A percentile compares a stretch with the other conserved stretches of the same genome.
These are phyloP conservation scores for Larimichthys polyactis DNA, from an alignment of 2,113 vertebrate species.

Conservation along the genomic window DNA sequence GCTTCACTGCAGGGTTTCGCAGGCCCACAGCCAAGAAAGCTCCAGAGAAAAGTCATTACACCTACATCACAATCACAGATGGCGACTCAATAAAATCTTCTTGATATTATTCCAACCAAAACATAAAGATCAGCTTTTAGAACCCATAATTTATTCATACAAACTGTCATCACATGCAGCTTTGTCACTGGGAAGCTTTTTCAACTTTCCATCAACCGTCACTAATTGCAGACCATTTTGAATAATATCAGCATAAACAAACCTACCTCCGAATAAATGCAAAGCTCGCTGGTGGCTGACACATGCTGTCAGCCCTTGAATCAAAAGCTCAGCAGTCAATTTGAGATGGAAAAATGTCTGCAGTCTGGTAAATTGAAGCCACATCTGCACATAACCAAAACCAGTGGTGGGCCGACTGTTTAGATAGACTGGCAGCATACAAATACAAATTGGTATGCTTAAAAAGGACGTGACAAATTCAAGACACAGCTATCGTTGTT, in stretches of 20 bases:
- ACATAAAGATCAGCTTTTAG: slow-evolving; percentile 45
- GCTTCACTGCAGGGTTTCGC: slow-evolving; percentile 34
- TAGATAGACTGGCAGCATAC: slow-evolving; percentile 36
- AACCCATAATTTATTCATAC: slow-evolving; percentile 51
- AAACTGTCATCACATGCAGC: slow-evolving; percentile 50
- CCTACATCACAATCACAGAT: slow-evolving; percentile 32
- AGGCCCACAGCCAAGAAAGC: slow-evolving; percentile 1
- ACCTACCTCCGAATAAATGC: slow-evolving; percentile 57
- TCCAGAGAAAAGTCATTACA: slow-evolving; percentile 32
- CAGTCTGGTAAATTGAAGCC: slow-evolving; percentile 53
- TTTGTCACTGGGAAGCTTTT: slow-evolving; percentile 49
- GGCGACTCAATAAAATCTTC: slow-evolving; percentile 22
- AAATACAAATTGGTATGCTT: slow-evolving; percentile 48
- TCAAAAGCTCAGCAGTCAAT: slow-evolving; percentile 70
- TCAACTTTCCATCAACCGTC: slow-evolving; percentile 53
- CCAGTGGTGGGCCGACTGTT: slow-evolving; percentile 39
- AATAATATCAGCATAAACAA: slow-evolving; percentile 59
- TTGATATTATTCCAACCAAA: slow-evolving; percentile 31
- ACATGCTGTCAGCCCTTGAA: slow-evolving; percentile 58
- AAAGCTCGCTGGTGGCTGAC: slow-evolving; percentile 45
- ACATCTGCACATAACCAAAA: slow-evolving; percentile 54
- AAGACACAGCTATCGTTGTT: slow-evolving; percentile 24
- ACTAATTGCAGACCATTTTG: slow-evolving; percentile 62
- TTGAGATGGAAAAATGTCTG: slow-evolving; percentile 55
- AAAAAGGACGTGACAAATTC: slow-evolving; percentile 36